Percentiles rank a stretch among this genome's conserved stretches.
These are phyloP conservation scores for Drosophila infuscata DNA, from an alignment of 2,888 invertebrate genomes.

Conservation along the genomic window DNA sequence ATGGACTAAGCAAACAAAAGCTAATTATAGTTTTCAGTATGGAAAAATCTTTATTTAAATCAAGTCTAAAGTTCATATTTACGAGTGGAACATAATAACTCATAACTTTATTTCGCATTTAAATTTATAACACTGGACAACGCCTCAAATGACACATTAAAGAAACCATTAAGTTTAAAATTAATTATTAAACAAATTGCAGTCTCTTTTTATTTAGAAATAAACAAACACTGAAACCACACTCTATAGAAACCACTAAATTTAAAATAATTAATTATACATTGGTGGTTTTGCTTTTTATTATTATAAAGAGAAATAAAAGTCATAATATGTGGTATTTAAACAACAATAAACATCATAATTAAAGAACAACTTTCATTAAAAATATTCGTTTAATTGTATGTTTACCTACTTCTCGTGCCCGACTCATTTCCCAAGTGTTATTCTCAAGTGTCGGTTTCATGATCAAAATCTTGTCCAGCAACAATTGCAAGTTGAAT, in stretches of 20 bases:
- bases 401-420: background rate
- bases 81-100: background rate
- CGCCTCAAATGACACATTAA: no score
- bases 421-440: slow-evolving; percentile 4
- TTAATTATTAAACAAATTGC: background rate
- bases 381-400: slow-evolving; percentile 6
- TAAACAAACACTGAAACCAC: background rate
- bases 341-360: background rate
- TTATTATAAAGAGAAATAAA: background rate
- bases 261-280: background rate
- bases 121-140: no score
- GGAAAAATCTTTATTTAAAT: background rate
- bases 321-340: background rate
- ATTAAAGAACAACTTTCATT: slow-evolving; percentile 10
- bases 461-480: slow-evolving; percentile 31
- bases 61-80: background rate
- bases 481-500: slow-evolving; percentile 63
- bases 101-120: no score
- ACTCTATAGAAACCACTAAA: background rate
- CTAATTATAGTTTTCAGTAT: background rate
- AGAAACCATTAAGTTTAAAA: background rate
- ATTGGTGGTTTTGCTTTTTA: background rate
- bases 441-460: slow-evolving; percentile 38
- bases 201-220: background rate
- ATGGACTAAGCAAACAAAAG: background rate